Percentiles rank a stretch among this genome's conserved stretches.
Evolutionary conservation across 2,888 invertebrate species (phyloP).

Genomic region (Julus scandinavius): DNA sequence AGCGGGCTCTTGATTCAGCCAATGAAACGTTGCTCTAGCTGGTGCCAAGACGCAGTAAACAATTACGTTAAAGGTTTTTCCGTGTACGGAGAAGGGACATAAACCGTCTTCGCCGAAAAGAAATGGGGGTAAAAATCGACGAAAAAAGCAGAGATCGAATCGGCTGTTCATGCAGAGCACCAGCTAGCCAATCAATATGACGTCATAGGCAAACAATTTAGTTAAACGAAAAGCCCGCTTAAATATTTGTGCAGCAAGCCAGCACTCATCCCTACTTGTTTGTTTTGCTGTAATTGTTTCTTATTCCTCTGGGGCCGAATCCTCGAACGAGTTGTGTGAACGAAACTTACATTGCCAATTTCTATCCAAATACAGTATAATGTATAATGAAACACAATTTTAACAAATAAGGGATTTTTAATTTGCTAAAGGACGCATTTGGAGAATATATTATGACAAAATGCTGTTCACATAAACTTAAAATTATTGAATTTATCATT

Average conservation of each 20-base stretch:
- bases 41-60: not conserved
- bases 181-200: not conserved
- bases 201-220: not conserved
- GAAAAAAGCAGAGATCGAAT: not conserved
- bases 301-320: not conserved
- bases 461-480: too few relatives aligned
- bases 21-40: too few relatives aligned
- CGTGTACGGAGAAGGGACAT: not conserved
- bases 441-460: too few relatives aligned
- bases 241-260: slow-evolving; percentile 2
- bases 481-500: too few relatives aligned
- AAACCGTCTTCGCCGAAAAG: not conserved
- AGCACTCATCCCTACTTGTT: not conserved
- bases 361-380: not conserved
- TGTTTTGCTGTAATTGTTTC: slow-evolving; percentile 18
- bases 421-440: too few relatives aligned
- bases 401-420: not conserved
- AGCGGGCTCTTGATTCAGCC: too few relatives aligned
- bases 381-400: not conserved
- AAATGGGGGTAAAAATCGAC: not conserved
- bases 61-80: not conserved
- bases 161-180: too few relatives aligned
- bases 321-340: not conserved
- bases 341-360: not conserved
- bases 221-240: slow-evolving; percentile 11